A percentile compares a stretch with the other conserved stretches of the same genome.
Evolutionary conservation across 2,888 invertebrate species (phyloP).

Genomic region (Atethmia centrago): DNA sequence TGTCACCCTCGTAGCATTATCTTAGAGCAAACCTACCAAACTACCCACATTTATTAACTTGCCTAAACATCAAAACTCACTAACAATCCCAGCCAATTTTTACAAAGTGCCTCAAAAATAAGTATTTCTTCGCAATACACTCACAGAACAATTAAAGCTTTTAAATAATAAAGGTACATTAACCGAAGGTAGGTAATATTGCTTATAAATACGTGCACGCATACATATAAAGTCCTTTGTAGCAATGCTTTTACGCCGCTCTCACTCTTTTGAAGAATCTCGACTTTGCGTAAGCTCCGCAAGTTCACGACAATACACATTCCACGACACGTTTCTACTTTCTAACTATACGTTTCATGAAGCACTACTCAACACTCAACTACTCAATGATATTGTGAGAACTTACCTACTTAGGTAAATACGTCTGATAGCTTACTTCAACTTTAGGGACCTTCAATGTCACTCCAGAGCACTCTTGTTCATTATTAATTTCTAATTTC

Average conservation of each 20-base stretch:
- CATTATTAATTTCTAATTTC: conserved; percentile 50
- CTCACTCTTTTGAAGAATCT: conserved; percentile 58
- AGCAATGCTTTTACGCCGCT: conserved; percentile 54
- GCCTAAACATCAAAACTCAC: not conserved
- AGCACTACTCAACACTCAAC: conserved; percentile 23
- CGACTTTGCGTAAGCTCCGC: conserved; percentile 54
- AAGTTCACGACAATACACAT: conserved; percentile 63
- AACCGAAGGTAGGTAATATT: conserved; percentile 51
- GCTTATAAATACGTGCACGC: conserved; percentile 46
- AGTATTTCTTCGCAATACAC: not conserved
- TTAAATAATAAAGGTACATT: conserved; percentile 50
- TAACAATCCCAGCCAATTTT: not conserved
- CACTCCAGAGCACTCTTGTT: conserved; percentile 19
- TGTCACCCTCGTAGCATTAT: no score
- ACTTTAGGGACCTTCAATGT: conserved; percentile 34
- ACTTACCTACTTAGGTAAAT: conserved; percentile 8
- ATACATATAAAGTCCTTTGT: conserved; percentile 51
- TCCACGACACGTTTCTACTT: conserved; percentile 40
- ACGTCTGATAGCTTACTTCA: conserved; percentile 28
- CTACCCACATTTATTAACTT: not conserved
- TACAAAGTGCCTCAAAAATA: not conserved
- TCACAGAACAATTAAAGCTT: conserved; percentile 44
- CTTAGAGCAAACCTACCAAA: not conserved
- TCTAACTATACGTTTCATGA: conserved; percentile 37
- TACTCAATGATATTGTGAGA: conserved; percentile 47